A percentile compares a stretch with the other conserved stretches of the same genome.
These are phyloP conservation scores for Cacatua alba DNA, from an alignment of 2,113 vertebrate genomes.

Conservation along the genomic window DNA sequence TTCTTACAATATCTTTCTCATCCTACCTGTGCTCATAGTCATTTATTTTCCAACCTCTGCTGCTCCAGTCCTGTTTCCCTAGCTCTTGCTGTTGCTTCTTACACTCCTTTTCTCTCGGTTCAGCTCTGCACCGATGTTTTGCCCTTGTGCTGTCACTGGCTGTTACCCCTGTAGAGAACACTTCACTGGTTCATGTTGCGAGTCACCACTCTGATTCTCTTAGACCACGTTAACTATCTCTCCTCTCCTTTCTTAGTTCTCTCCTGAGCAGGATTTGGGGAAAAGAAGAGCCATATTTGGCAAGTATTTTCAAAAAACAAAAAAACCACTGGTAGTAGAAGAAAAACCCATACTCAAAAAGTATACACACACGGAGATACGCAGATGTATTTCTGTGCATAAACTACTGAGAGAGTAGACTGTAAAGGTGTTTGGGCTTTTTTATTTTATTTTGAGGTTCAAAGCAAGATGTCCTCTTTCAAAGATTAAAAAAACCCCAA, in stretches of 20 bases:
- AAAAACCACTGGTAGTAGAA: background rate
- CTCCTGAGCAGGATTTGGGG: background rate
- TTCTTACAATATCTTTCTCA: background rate
- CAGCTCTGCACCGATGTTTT: fast-evolving
- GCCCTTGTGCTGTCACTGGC: fast-evolving
- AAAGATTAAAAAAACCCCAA: background rate
- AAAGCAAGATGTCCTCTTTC: background rate
- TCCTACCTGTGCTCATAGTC: fast-evolving
- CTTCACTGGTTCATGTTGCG: fast-evolving
- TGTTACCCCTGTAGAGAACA: background rate
- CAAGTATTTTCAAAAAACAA: background rate
- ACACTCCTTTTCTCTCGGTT: background rate
- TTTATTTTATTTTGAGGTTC: background rate
- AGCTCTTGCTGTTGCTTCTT: background rate
- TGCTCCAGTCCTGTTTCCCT: background rate
- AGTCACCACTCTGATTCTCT: background rate
- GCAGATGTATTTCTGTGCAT: fast-evolving
- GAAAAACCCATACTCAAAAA: background rate
- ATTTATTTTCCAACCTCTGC: background rate
- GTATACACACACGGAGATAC: background rate
- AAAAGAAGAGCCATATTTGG: background rate
- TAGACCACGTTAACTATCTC: fast-evolving
- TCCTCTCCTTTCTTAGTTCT: background rate
- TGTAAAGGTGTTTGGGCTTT: background rate
- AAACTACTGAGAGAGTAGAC: background rate